Evolutionary conservation across 2,113 vertebrate species (phyloP).

Genomic region (Semicossyphus pulcher): DNA sequence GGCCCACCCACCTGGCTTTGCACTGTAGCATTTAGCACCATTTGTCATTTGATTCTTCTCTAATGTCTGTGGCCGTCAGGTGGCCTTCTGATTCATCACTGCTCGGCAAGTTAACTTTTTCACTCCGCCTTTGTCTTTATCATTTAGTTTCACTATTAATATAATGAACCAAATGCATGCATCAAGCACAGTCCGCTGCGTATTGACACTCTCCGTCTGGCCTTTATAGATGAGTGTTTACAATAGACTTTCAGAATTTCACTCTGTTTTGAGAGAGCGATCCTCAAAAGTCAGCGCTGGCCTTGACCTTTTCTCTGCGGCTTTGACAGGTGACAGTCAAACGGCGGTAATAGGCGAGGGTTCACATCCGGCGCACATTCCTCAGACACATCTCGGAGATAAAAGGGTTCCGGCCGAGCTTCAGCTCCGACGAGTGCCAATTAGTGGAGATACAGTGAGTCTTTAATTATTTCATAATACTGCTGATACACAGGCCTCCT

Average conservation of each 20-base stretch:
- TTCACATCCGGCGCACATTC: conserved; percentile 55
- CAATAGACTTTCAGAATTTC: background rate
- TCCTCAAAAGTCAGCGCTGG: conserved; percentile 13
- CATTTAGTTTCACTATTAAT: conserved; percentile 10
- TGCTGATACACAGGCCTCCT: conserved; percentile 34
- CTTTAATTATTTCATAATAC: conserved; percentile 53
- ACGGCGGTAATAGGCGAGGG: conserved; percentile 38
- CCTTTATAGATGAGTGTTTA: conserved; percentile 16
- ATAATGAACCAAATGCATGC: background rate
- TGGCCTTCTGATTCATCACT: conserved; percentile 17
- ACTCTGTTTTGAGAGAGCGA: conserved; percentile 36
- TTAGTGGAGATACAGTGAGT: conserved; percentile 59
- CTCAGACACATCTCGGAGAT: conserved; percentile 52
- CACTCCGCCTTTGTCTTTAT: background rate
- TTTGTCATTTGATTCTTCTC: too few species aligned
- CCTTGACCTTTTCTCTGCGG: conserved; percentile 56
- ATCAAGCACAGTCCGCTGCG: background rate
- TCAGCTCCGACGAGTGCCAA: conserved; percentile 57
- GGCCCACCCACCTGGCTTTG: background rate
- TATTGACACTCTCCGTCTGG: background rate
- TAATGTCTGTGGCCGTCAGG: too few species aligned
- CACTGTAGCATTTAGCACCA: background rate
- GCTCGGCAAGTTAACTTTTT: background rate
- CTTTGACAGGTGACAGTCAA: conserved; percentile 72
- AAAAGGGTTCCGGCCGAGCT: conserved; percentile 58